phyloP scores from a whole-genome alignment of 92 coral and sea anemone genomes.

The Epizoanthus scotinus region DNA sequence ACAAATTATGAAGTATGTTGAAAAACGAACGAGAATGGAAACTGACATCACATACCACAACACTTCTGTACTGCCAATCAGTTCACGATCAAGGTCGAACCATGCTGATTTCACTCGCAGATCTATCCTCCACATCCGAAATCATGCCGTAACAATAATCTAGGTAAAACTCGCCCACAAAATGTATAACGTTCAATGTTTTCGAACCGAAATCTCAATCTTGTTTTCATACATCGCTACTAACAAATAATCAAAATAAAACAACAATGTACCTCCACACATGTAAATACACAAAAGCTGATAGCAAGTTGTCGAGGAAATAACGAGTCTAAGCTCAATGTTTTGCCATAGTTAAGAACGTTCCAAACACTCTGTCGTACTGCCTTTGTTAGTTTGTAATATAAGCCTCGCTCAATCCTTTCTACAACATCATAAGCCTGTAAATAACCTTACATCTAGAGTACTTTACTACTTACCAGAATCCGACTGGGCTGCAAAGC shows the following conservation, averaged over 20 bases:
- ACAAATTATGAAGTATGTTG: not conserved
- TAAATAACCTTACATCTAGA: not conserved
- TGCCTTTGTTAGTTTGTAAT: not conserved
- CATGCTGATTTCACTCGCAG: not conserved
- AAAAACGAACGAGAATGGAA: not conserved
- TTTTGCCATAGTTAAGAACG: slow-evolving; percentile 6
- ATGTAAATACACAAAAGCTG: not conserved
- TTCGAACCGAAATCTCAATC: not conserved
- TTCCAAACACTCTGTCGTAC: not conserved
- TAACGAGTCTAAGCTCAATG: not conserved
- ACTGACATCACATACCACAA: not conserved
- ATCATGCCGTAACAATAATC: slow-evolving; percentile 15
- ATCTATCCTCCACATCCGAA: not conserved
- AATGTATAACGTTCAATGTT: not conserved
- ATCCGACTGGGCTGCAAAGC: slow-evolving; percentile 50
- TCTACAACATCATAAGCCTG: no score
- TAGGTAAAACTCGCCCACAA: not conserved
- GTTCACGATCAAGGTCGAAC: not conserved
- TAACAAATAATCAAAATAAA: not conserved
- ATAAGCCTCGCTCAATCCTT: not conserved
- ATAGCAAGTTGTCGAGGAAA: slow-evolving; percentile 9
- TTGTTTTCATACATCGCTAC: not conserved
- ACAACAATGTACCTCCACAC: not conserved
- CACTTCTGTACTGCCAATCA: not conserved
- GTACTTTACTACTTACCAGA: slow-evolving; percentile 23